A percentile compares a stretch with the other conserved stretches of the same genome.
phyloP scores from a whole-genome alignment of 2,888 invertebrate genomes.

The Microplitis manilae region DNA sequence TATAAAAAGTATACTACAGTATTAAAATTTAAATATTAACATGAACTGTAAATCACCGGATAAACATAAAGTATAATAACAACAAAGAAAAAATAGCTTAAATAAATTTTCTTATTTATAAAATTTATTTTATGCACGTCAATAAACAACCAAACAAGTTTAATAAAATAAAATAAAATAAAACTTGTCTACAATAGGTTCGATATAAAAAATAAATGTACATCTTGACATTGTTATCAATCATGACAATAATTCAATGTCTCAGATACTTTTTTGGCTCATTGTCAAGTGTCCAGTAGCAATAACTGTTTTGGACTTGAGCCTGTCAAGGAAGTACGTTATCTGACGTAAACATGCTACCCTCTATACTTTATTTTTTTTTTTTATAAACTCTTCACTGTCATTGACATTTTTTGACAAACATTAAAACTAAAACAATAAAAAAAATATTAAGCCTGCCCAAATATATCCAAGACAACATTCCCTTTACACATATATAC shows the following conservation, averaged over 20 bases:
- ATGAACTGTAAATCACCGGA: no score
- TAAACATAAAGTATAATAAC: no score
- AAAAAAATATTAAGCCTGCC: background rate
- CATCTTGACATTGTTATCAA: conserved; percentile 22
- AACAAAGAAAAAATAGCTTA: no score
- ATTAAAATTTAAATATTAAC: no score
- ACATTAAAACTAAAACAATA: background rate
- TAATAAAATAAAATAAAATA: background rate
- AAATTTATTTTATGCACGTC: background rate
- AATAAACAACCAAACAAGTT: background rate
- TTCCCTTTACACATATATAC: background rate
- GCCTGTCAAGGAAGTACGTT: background rate
- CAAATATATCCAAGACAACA: background rate
- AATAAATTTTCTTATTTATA: background rate
- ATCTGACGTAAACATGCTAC: background rate
- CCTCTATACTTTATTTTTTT: background rate
- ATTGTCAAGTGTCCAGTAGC: background rate
- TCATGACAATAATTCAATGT: background rate
- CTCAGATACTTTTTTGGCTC: background rate
- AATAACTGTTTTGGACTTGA: background rate
- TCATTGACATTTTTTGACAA: background rate
- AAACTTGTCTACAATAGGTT: background rate
- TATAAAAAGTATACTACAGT: no score
- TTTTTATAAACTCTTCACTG: background rate
- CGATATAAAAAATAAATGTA: conserved; percentile 4